Evolutionary conservation across 2,888 invertebrate genomes (phyloP).

Genomic region (Dasysyrphus albostriatus): DNA sequence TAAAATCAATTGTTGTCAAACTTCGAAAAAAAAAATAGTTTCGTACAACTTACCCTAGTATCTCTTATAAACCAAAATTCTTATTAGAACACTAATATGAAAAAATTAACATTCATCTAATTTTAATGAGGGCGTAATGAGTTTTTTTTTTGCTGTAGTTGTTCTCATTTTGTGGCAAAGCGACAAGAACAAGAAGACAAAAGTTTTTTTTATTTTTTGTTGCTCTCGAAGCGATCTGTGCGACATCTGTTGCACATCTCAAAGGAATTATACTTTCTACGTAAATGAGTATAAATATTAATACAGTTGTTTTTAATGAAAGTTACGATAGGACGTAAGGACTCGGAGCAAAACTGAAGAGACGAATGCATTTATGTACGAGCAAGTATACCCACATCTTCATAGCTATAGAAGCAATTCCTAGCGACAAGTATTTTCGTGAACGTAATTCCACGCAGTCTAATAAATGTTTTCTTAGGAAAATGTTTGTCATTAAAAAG

Average conservation of each 20-base stretch:
- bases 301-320: constrained; percentile 71
- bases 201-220: constrained; percentile 47
- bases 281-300: constrained; percentile 74
- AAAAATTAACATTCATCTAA: constrained; percentile 70
- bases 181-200: constrained; percentile 19
- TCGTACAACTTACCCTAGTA: too few species aligned
- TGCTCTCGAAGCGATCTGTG: constrained; percentile 7
- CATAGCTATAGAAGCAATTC: background rate
- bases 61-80: constrained; percentile 26
- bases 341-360: background rate
- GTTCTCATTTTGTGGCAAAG: constrained; percentile 8
- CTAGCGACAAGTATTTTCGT: constrained; percentile 24
- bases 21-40: too few species aligned
- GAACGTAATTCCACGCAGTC: constrained; percentile 21
- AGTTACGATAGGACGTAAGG: constrained; percentile 31
- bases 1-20: too few species aligned
- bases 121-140: constrained; percentile 71
- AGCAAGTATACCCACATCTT: too few species aligned
- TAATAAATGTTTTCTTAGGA: constrained; percentile 34
- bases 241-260: constrained; percentile 72
- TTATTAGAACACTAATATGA: constrained; percentile 44
- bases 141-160: constrained; percentile 32
- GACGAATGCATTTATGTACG: constrained; percentile 45
- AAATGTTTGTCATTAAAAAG: constrained; percentile 59
- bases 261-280: constrained; percentile 57